Conservation (phyloP, 2,113 vertebrate genomes). For the Chauna torquata region DNA sequence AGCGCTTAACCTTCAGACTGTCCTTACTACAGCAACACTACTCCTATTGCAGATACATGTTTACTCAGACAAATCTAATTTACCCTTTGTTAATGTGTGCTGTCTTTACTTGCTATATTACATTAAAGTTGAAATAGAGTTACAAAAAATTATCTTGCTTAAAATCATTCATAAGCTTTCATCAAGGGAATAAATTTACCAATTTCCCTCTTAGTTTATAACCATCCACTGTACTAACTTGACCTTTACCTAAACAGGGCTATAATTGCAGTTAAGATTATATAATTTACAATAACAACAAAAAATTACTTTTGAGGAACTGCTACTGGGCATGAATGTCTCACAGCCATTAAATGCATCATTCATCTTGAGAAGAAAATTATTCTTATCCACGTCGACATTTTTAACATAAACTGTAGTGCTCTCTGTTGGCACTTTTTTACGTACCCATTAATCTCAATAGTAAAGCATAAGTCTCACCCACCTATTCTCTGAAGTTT, state of each 20-base stretch:
- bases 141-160: conserved; percentile 81
- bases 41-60: conserved; percentile 77
- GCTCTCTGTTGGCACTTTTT: conserved; percentile 81
- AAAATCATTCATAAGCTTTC: conserved; percentile 79
- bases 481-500: conserved; percentile 83
- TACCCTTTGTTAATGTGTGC: conserved; percentile 82
- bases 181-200: conserved; percentile 79
- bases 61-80: conserved; percentile 88
- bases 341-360: conserved; percentile 76
- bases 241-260: conserved; percentile 83
- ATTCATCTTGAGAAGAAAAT: conserved; percentile 84
- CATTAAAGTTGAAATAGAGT: conserved; percentile 86
- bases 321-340: conserved; percentile 76
- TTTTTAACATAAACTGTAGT: conserved; percentile 83
- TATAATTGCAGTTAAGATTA: conserved; percentile 82
- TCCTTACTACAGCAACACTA: conserved; percentile 75
- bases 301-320: conserved; percentile 81
- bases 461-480: conserved; percentile 81
- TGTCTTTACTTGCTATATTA: conserved; percentile 82
- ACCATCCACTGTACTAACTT: conserved; percentile 77
- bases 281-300: conserved; percentile 85
- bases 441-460: conserved; percentile 86
- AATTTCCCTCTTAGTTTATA: conserved; percentile 80
- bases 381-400: conserved; percentile 80
- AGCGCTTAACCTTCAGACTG: conserved; percentile 81